These are phyloP conservation scores for Ptychoptera contaminata DNA, from an alignment of 2,888 invertebrate genomes.

Conservation along the genomic window DNA sequence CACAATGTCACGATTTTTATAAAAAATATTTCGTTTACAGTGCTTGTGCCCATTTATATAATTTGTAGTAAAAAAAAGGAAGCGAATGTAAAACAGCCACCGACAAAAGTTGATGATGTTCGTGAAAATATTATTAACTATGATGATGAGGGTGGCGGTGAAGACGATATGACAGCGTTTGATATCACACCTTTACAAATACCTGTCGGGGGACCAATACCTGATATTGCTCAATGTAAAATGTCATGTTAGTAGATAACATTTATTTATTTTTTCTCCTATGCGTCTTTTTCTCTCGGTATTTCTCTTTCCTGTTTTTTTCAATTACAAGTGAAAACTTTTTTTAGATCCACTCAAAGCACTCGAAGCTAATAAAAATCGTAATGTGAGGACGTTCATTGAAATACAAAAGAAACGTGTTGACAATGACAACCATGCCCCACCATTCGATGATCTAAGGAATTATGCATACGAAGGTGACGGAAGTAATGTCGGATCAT, in stretches of 20 bases:
- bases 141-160: constrained; percentile 70
- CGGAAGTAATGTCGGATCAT: constrained; percentile 62
- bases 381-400: constrained; percentile 61
- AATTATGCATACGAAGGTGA: constrained; percentile 79
- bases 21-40: constrained; percentile 33
- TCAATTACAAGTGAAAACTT: not conserved
- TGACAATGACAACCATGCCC: constrained; percentile 64
- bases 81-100: constrained; percentile 88
- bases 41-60: constrained; percentile 87
- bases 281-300: not conserved
- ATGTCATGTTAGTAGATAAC: not conserved
- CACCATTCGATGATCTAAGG: constrained; percentile 70
- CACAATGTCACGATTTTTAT: not conserved
- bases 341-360: constrained; percentile 13
- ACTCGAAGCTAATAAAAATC: constrained; percentile 29
- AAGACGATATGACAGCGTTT: constrained; percentile 75
- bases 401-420: constrained; percentile 62
- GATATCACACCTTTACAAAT: constrained; percentile 69
- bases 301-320: not conserved
- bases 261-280: not conserved
- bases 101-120: constrained; percentile 54
- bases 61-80: constrained; percentile 89
- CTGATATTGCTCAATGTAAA: constrained; percentile 41
- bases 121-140: constrained; percentile 76
- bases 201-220: constrained; percentile 51